Conservation (phyloP, 2,888 invertebrate genomes). For the Agrilus cyanescens region DNA sequence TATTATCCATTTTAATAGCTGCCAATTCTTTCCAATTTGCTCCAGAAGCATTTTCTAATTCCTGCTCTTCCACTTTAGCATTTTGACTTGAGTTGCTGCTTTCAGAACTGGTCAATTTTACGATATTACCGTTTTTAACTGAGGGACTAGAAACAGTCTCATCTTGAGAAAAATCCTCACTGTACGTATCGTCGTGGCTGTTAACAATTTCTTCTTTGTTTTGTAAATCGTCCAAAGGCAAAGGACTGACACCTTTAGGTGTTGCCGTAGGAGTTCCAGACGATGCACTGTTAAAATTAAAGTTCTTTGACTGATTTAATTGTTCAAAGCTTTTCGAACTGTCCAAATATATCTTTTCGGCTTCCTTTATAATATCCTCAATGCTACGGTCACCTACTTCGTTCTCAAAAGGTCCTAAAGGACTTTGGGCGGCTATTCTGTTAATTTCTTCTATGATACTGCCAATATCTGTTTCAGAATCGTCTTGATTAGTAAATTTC, state of each 20-base stretch:
- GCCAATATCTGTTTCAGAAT: constrained; percentile 49
- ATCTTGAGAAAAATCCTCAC: constrained; percentile 29
- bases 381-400: constrained; percentile 40
- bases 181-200: constrained; percentile 22
- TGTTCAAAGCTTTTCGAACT: constrained; percentile 37
- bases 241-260: constrained; percentile 31
- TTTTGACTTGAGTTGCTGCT: neutral
- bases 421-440: constrained; percentile 37
- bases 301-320: constrained; percentile 32
- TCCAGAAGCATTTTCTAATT: constrained; percentile 3
- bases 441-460: constrained; percentile 59
- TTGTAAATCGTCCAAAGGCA: constrained; percentile 25
- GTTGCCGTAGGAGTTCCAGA: constrained; percentile 29
- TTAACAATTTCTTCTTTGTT: constrained; percentile 8
- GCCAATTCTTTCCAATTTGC: neutral
- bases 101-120: no score
- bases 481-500: constrained; percentile 19
- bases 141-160: constrained; percentile 6
- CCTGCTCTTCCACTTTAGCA: constrained; percentile 2
- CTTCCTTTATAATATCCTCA: constrained; percentile 47
- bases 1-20: neutral
- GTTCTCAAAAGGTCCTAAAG: constrained; percentile 33
- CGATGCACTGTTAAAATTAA: constrained; percentile 25
- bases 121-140: no score
- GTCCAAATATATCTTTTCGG: constrained; percentile 40